Base-by-base conservation (phyloP, 2,113 vertebrate species). In the Probosciger aterrimus region DNA sequence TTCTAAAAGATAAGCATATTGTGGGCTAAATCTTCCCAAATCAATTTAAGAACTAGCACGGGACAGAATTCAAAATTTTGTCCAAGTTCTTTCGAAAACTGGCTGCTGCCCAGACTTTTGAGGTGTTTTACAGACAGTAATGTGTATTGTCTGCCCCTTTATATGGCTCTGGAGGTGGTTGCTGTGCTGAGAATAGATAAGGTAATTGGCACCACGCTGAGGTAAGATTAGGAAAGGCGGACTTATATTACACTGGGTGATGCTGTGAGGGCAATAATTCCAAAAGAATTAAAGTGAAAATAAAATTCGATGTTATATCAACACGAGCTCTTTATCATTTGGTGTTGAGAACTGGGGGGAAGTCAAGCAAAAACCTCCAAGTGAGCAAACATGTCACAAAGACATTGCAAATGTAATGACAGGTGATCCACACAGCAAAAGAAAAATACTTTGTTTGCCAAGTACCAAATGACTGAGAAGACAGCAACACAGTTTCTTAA, bases 171-270 rank as follows among this genome's bases (percentile, higher is more conserved):
- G 79, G 79, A 93, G 50, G 50, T 90, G 86, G 86, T n/a, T 64
- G 25, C 50, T 93, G 33, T 90, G 68, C 82, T 92, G 68, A 88
- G 88, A 92, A 88, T 15, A 95, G 85, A 90, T 94, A 97, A 96
- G 30, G 76, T 83, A 95, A 96, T 90, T 95, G 92, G 79, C 86
- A 96, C 46, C 76, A 77, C 60, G 65, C 82, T 93, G 90, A 93
- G 60, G 85, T 74, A 88, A 96, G 76, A 92, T 93, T 96, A 95
- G 41, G 65, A 88, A 95, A 84, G 57, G 30, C 60, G 83, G 43
- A 86, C 10, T 77, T 86, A 43, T 15, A 67, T 69, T 68, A 68
- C 50, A 49, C 33, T 70, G 27, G 18, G 43, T 88, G 82, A 71
- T 64, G 52, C 41, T 90, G 53, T 74, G 31, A 80, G 71, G 49